Conservation (phyloP, 2,113 vertebrate species). For the Elanus axillaris region DNA sequence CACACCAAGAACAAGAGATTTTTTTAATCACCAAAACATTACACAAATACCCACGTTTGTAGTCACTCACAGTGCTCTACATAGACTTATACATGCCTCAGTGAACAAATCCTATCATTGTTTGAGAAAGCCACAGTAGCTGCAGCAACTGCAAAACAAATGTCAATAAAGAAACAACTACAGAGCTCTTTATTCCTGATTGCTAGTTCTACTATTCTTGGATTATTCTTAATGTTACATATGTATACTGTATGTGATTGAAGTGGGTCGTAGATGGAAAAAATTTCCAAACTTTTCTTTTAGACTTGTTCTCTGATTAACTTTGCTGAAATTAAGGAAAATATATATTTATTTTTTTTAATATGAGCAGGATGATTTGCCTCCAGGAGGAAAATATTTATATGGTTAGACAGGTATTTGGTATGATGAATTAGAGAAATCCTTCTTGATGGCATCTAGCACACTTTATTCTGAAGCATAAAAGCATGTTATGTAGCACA, state of each 20-base stretch:
- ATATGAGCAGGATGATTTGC: background rate
- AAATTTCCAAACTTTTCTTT: background rate
- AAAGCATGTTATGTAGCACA: background rate
- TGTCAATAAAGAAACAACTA: background rate
- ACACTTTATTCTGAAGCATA: background rate
- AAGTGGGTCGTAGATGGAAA: background rate
- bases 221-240: background rate
- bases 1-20: background rate
- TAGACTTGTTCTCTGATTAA: background rate
- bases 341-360: background rate
- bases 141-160: background rate
- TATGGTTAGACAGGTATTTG: background rate
- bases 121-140: background rate
- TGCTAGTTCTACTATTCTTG: background rate
- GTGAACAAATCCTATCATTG: background rate
- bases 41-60: background rate
- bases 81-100: background rate
- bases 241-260: background rate
- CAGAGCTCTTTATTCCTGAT: background rate
- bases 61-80: background rate
- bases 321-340: background rate
- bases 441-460: background rate
- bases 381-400: background rate
- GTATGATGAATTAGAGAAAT: background rate
- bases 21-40: background rate